phyloP scores from a whole-genome alignment of 2,113 vertebrate species.

The Melanerpes formicivorus region DNA sequence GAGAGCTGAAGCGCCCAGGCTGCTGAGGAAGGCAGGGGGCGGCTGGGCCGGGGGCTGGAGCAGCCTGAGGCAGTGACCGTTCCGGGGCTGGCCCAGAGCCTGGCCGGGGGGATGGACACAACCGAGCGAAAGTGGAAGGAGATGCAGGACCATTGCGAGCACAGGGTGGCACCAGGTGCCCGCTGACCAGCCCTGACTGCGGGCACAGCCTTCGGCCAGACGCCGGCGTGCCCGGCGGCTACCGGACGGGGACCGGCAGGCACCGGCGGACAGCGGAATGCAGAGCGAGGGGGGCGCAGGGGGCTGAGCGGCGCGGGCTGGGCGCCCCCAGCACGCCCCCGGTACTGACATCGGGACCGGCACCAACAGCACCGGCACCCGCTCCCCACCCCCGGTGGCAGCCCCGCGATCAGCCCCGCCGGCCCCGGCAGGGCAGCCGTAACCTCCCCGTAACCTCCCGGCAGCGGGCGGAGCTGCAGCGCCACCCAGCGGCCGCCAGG shows the following conservation, averaged over 20 bases:
- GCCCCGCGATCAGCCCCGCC: neutral
- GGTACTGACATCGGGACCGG: too few species aligned
- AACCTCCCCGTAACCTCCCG: too few species aligned
- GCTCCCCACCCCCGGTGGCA: too few species aligned
- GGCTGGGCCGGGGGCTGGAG: too few species aligned
- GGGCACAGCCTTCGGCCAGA: neutral
- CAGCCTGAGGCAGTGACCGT: too few species aligned
- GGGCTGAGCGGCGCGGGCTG: neutral
- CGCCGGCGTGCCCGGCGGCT: neutral
- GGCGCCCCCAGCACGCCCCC: neutral
- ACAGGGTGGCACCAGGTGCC: neutral
- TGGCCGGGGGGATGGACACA: too few species aligned
- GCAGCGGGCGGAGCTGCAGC: neutral
- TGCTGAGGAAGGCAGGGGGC: rapidly evolving
- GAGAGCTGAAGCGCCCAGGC: neutral
- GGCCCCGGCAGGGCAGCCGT: too few species aligned
- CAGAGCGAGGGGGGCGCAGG: neutral
- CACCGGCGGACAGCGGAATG: neutral
- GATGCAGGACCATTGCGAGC: too few species aligned
- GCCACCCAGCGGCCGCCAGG: neutral
- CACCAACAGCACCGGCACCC: neutral
- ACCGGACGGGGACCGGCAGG: neutral
- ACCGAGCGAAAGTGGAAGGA: too few species aligned
- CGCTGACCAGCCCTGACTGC: neutral
- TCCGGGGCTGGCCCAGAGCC: neutral